These are phyloP conservation scores for Rhopalosiphum padi DNA, from an alignment of 1,140 invertebrate genomes.

Conservation along the genomic window DNA sequence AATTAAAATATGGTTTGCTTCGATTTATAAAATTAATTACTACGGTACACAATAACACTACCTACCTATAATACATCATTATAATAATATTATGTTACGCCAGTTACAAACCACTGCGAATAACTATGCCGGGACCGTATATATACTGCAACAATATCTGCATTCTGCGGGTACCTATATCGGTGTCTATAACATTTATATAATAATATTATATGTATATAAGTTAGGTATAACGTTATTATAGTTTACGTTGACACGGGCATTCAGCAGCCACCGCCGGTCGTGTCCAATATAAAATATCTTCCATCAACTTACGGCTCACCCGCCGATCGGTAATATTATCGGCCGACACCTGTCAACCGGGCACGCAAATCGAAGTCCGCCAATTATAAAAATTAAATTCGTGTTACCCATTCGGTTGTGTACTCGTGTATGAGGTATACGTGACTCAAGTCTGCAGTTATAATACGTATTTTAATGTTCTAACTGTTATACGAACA, in stretches of 20 bases:
- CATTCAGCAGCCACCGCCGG: not conserved
- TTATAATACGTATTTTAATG: not conserved
- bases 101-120: not conserved
- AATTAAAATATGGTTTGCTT: constrained; percentile 20
- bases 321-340: not conserved
- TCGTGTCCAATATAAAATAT: not conserved
- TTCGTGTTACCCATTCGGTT: not conserved
- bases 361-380: not conserved
- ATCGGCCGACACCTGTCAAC: not conserved
- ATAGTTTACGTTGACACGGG: not conserved
- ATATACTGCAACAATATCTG: not conserved
- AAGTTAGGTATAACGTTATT: not conserved
- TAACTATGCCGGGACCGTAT: not conserved
- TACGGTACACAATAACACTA: not conserved
- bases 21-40: not conserved
- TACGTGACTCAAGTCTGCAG: not conserved
- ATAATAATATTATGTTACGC: not conserved
- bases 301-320: not conserved
- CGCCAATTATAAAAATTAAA: not conserved
- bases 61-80: not conserved
- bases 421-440: not conserved
- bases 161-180: not conserved
- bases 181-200: not conserved
- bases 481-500: not conserved
- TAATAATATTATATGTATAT: not conserved